phyloP scores from a whole-genome alignment of 2,888 invertebrate species.

The Corythucha ciliata region DNA sequence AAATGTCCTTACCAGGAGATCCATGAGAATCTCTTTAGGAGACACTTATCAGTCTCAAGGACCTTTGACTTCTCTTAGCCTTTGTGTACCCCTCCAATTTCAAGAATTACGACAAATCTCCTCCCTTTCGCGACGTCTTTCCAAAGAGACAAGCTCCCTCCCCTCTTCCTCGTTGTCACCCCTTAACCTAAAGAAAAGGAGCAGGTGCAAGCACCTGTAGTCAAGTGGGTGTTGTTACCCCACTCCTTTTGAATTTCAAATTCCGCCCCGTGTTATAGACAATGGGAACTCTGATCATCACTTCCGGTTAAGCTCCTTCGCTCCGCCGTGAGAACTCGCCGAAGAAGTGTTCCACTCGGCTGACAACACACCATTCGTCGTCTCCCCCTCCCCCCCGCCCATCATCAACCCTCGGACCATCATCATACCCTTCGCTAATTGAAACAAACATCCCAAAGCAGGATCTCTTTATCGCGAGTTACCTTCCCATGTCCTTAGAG shows the following conservation, averaged over 20 bases:
- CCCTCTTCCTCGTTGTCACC: too few relatives aligned
- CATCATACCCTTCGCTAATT: slow-evolving; percentile 19
- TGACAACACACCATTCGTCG: slow-evolving; percentile 17
- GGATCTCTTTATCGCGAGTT: slow-evolving; percentile 24
- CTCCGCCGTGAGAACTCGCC: slow-evolving; percentile 19
- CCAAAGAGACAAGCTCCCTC: too few relatives aligned
- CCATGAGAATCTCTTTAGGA: background rate
- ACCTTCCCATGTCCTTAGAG: slow-evolving; percentile 21
- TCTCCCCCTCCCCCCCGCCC: background rate
- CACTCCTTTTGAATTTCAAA: slow-evolving; percentile 22
- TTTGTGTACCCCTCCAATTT: slow-evolving; percentile 20
- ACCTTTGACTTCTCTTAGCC: slow-evolving; percentile 8
- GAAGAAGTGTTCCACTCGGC: slow-evolving; percentile 18
- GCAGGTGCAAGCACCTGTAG: slow-evolving; percentile 13
- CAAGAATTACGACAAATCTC: slow-evolving; percentile 21
- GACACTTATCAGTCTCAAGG: slow-evolving; percentile 14
- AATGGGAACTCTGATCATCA: slow-evolving; percentile 23
- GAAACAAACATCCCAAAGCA: slow-evolving; percentile 24
- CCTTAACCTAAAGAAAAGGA: slow-evolving; percentile 3
- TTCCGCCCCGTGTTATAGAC: slow-evolving; percentile 9
- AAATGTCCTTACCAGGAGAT: too few relatives aligned
- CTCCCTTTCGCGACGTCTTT: too few relatives aligned
- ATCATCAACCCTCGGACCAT: too few relatives aligned
- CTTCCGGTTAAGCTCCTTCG: slow-evolving; percentile 20
- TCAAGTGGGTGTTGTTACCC: slow-evolving; percentile 22